Conservation (phyloP, 2,888 invertebrate genomes). For the Drosophila neonasuta region DNA sequence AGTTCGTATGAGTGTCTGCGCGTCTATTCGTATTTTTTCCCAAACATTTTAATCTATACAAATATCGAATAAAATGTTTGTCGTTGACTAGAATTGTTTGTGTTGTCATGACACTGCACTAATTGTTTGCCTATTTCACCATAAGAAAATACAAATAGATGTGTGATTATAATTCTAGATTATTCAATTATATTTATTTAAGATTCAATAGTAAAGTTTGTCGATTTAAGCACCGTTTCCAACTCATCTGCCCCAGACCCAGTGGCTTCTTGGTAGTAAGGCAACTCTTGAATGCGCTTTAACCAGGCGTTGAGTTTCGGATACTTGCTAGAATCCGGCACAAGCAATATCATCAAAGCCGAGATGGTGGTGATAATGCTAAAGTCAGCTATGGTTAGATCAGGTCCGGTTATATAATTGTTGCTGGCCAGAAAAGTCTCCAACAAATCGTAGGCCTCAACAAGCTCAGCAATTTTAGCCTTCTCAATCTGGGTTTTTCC, state of each 20-base stretch:
- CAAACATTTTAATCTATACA: no score
- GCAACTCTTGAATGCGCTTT: conserved; percentile 66
- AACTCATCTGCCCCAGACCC: not conserved
- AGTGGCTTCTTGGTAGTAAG: conserved; percentile 69
- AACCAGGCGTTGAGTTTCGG: conserved; percentile 72
- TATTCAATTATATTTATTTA: not conserved
- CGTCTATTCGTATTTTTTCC: no score
- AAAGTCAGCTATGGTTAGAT: conserved; percentile 77
- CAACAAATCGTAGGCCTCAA: conserved; percentile 56
- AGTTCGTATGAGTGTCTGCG: no score
- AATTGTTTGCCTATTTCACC: not conserved
- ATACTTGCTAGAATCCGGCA: conserved; percentile 62
- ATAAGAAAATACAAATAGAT: not conserved
- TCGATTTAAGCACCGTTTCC: not conserved
- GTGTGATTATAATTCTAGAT: not conserved
- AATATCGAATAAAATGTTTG: not conserved
- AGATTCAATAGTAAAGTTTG: not conserved
- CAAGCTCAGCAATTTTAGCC: conserved; percentile 34
- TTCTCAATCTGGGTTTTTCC: conserved; percentile 4
- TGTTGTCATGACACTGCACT: not conserved
- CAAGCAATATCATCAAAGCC: conserved; percentile 57
- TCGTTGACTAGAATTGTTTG: not conserved
- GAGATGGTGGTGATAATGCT: conserved; percentile 64
- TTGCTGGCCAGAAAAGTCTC: conserved; percentile 63
- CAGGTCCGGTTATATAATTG: conserved; percentile 69